phyloP scores from a whole-genome alignment of 2,797 vertebrate genomes.

The Eulemur coronatus region DNA sequence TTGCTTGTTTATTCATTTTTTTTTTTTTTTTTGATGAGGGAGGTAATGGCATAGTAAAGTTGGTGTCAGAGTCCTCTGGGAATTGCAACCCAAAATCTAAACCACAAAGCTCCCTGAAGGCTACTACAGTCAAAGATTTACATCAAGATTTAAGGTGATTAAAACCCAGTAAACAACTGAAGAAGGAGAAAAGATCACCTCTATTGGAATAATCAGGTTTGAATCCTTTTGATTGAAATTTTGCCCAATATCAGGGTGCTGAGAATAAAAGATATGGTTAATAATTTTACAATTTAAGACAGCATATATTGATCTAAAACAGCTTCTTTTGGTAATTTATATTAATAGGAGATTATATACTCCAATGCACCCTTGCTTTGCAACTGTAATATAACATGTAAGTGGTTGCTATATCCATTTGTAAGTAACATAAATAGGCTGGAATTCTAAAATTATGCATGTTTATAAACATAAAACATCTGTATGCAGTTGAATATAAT shows the following conservation, averaged over 20 bases:
- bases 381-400: not conserved
- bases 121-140: not conserved
- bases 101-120: not conserved
- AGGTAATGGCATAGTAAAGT: not conserved
- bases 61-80: not conserved
- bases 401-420: not conserved
- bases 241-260: not conserved
- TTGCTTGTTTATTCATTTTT: not conserved
- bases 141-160: not conserved
- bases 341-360: not conserved
- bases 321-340: not conserved
- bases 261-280: not conserved
- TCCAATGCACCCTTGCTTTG: not conserved
- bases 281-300: slow-evolving; percentile 17
- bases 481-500: not conserved
- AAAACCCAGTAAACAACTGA: not conserved
- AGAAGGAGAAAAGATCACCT: not conserved
- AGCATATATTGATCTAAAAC: not conserved
- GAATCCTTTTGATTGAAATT: not conserved
- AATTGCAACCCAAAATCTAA: not conserved
- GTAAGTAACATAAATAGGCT: not conserved
- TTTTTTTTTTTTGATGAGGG: not conserved
- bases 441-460: not conserved
- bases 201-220: not conserved
- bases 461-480: not conserved